Percentiles rank a stretch among this genome's conserved stretches.
Conservation (phyloP, 2,888 invertebrate genomes). For the Euplexia lucipara region DNA sequence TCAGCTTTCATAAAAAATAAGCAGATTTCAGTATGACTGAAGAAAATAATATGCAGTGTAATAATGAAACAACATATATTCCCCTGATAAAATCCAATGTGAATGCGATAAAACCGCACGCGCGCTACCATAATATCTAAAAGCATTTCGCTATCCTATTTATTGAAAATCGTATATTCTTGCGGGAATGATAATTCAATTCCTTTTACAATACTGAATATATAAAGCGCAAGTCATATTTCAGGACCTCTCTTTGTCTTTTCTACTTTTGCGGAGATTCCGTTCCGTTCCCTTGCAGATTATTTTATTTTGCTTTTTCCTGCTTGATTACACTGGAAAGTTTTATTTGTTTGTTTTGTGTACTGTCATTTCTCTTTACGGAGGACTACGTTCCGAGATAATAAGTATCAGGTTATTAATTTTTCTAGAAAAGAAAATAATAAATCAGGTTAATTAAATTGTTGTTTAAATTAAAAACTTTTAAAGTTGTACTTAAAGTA, state of each 20-base stretch:
- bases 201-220: constrained; percentile 60
- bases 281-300: constrained; percentile 50
- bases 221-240: constrained; percentile 61
- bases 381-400: constrained; percentile 22
- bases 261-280: constrained; percentile 42
- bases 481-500: too few species aligned
- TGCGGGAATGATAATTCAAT: constrained; percentile 61
- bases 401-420: constrained; percentile 5
- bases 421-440: neutral
- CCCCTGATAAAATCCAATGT: constrained; percentile 47
- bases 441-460: neutral
- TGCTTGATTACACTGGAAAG: constrained; percentile 56
- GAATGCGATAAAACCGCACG: constrained; percentile 60
- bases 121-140: constrained; percentile 49
- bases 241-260: constrained; percentile 59
- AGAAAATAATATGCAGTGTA: constrained; percentile 53
- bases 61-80: constrained; percentile 57
- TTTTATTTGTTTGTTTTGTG: constrained; percentile 54
- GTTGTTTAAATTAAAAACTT: neutral
- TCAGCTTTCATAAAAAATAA: constrained; percentile 24
- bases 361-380: constrained; percentile 27
- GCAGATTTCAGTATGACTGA: constrained; percentile 33
- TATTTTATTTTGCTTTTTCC: constrained; percentile 54
- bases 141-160: constrained; percentile 57
- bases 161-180: constrained; percentile 62